A percentile compares a stretch with the other conserved stretches of the same genome.
Evolutionary conservation across 1,140 invertebrate species (phyloP).

Genomic region (Drosophila navojoa): DNA sequence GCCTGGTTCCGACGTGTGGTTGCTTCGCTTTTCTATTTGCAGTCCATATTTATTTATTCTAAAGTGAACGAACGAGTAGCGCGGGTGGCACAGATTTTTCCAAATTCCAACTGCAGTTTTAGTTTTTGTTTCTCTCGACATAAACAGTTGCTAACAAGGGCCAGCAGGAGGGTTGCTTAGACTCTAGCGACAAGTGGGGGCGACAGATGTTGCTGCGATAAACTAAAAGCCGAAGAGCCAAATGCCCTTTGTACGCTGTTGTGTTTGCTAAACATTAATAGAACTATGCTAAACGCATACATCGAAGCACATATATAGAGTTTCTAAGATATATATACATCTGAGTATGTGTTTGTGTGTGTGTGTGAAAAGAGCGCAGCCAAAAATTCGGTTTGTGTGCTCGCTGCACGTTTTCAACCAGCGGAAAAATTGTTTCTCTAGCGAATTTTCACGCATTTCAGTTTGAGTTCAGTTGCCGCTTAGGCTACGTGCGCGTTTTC

Average conservation of each 20-base stretch:
- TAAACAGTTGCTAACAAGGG: conserved; percentile 30
- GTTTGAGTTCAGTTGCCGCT: conserved; percentile 68
- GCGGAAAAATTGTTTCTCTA: conserved; percentile 47
- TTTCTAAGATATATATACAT: conserved; percentile 22
- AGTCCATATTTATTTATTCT: conserved; percentile 41
- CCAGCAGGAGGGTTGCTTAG: neutral
- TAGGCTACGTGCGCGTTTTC: conserved; percentile 47
- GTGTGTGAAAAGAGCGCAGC: conserved; percentile 28
- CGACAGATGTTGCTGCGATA: conserved; percentile 47
- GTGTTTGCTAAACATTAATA: conserved; percentile 69
- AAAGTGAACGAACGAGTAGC: neutral
- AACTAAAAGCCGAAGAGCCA: conserved; percentile 38
- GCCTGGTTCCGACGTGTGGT: neutral
- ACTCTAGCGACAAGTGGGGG: neutral
- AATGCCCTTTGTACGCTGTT: conserved; percentile 49
- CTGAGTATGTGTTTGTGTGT: neutral
- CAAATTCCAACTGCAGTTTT: conserved; percentile 38
- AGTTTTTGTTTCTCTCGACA: conserved; percentile 19
- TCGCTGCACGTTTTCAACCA: conserved; percentile 4
- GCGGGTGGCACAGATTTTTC: neutral
- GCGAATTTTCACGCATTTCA: conserved; percentile 73
- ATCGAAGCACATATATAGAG: conserved; percentile 20
- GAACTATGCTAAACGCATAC: conserved; percentile 53
- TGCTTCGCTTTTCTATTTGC: conserved; percentile 8
- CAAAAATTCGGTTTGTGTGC: conserved; percentile 1